Conservation (phyloP, 2,113 vertebrate species). For the Benitochromis conjunctus region DNA sequence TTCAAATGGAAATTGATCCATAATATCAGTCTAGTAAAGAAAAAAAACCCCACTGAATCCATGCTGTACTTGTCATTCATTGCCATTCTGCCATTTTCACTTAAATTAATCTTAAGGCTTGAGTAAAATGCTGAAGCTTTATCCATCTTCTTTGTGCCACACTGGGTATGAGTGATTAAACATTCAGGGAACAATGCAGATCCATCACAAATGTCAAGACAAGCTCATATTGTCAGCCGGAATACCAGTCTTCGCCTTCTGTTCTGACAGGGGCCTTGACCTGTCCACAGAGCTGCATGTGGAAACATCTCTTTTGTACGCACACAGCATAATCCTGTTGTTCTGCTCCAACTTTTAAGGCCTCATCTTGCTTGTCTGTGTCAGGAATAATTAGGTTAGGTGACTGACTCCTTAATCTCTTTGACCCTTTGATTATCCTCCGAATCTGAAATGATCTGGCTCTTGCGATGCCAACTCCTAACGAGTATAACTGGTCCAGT, state of each 20-base stretch:
- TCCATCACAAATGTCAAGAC: conserved; percentile 48
- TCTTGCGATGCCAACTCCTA: background rate
- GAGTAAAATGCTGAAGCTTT: background rate
- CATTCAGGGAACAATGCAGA: conserved; percentile 33
- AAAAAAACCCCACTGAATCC: accelerated
- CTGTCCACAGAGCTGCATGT: conserved; percentile 21
- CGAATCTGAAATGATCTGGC: conserved; percentile 15
- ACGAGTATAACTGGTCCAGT: conserved; percentile 7
- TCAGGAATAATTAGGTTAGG: conserved; percentile 27
- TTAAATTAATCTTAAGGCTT: background rate
- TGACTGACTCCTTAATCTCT: conserved; percentile 5
- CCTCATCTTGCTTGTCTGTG: background rate
- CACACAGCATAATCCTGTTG: background rate
- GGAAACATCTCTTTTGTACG: conserved; percentile 37
- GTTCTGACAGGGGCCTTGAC: conserved; percentile 38
- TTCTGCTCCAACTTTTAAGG: background rate
- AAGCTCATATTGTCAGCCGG: conserved; percentile 40
- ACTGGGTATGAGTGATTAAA: conserved; percentile 18
- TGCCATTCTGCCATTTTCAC: background rate
- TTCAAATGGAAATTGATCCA: background rate
- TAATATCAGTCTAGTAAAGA: background rate
- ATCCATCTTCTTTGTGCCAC: conserved; percentile 7
- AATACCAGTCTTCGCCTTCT: background rate
- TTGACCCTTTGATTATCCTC: conserved; percentile 24
- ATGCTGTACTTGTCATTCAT: background rate